Evolutionary conservation across 2,797 vertebrate genomes (phyloP), one percentile per base, ranked within the genome.

Genomic region (Apogon talboti): DNA sequence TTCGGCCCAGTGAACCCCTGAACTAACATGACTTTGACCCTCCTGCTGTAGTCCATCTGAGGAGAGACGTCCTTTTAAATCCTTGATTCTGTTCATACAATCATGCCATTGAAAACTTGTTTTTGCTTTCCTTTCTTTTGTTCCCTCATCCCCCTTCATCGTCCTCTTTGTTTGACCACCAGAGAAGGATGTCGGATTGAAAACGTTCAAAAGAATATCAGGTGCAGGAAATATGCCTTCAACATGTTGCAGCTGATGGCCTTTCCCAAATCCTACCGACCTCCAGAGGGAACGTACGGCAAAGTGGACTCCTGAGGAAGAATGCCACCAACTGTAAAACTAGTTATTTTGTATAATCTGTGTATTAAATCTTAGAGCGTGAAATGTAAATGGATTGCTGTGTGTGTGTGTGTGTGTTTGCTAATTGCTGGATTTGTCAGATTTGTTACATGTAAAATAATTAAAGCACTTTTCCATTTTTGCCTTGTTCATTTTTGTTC

Each of bases 101-200:
- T 44, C 19, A 52, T 48, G 10, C 2, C 1, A 35, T 55, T 82
- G 59, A 2, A 52, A 75, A 11, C 16, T 49, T 71, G 61, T 56
- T 69, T 79, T 75, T 83, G 24, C 76, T 56, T 69, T 64, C 43
- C 16, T 67, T 74, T 71, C 58, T 59, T 65, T 72, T 56, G 18
- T 50, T 66, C 70, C 58, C 11, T 55, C 62, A 55, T 66, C 55
- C 74, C 24, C 60, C 61, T 15, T 60, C 58, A 33, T 44, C 70
- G 19, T 77, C 55, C 65, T 82, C n/a, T 30, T 44, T 50, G 67
- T 83, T 84, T 77, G 70, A 53, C 78, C 81, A 78, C 83, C 95
- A 99, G 98, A 98, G 97, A 99, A 95, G 98, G 98, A 94, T 99
- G 98, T 95, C 97, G 97, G 91, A 98, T 99, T 95, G 97, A 99